Evolutionary conservation across 1,140 invertebrate species (phyloP), one percentile per base, ranked within the genome.

Genomic region (Neodiprion lecontei): DNA sequence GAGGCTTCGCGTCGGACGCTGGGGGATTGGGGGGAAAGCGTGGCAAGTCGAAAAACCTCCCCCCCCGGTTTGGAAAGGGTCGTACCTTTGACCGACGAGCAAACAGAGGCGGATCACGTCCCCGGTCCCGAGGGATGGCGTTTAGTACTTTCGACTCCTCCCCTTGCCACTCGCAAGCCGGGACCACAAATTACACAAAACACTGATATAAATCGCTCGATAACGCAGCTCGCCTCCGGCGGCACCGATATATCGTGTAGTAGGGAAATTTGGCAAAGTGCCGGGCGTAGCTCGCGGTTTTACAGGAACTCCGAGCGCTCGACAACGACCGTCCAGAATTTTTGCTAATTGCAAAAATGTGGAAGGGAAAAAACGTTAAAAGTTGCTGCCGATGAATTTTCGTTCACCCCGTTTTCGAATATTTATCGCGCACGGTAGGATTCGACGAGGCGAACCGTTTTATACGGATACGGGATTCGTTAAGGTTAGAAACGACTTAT

Each of bases 141-240:
- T 61, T 61, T 61, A 61, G 53, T 61, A 61, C 53, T 61, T 61
- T 61, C 53, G 8, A 14, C 53, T 61, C 53, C 53, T 14, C 53
- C 53, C 53, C 28, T 61, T 61, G 53, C 53, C 53, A 61, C 53
- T 69, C 14, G 67, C 72, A 72, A 67, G 72, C 73, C 40, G 65
- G 67, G 70, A 73, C 79, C 81, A 83, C 82, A 84, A 84, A 84
- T 84, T 84, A 81, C 79, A 72, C 78, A 83, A 84, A 83, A 84
- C 81, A 84, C 77, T 79, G 82, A 82, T 84, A 83, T 82, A 84
- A 83, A 84, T 82, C 79, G 81, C 80, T 83, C 81, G 83, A 84
- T 84, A 84, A 83, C 79, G 81, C 82, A 75, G 67, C 76, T 40
- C 74, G 79, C 81, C 74, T 69, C 72, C 75, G 79, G 82, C 78